Percentiles rank a stretch among this genome's conserved stretches.
Conservation (phyloP, 2,113 vertebrate genomes). For the Australoheros scitulus region DNA sequence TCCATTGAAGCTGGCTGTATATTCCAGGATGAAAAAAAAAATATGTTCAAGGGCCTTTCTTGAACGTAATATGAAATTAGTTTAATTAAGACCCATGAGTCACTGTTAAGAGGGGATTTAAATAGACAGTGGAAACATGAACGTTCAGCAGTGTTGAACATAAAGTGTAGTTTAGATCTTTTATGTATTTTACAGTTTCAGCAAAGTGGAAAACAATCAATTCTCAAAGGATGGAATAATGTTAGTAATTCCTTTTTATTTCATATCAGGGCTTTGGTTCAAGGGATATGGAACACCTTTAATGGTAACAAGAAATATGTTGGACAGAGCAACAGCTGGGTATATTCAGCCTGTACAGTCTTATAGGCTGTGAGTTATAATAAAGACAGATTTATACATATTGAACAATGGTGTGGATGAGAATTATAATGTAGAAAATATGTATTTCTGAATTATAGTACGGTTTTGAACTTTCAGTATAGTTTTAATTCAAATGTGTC, state of each 20-base stretch:
- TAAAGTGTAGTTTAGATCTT: accelerated
- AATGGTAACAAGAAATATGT: background rate
- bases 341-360: background rate
- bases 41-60: background rate
- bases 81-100: background rate
- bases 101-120: background rate
- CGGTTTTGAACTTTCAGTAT: no score
- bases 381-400: no score
- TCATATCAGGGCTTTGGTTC: background rate
- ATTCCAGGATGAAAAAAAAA: background rate
- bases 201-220: background rate
- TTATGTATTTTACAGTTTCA: background rate
- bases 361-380: no score
- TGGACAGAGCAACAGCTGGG: background rate
- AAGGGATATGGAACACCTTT: background rate
- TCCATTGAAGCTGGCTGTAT: background rate
- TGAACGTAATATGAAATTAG: background rate
- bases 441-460: no score
- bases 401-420: no score
- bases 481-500: no score
- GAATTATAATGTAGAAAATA: no score
- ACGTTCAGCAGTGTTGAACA: background rate
- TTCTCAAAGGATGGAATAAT: background rate
- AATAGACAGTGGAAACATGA: background rate
- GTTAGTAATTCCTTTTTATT: background rate